These are phyloP conservation scores for Pelecanoides urinatrix DNA, from an alignment of 2,113 vertebrate genomes.

Conservation along the genomic window DNA sequence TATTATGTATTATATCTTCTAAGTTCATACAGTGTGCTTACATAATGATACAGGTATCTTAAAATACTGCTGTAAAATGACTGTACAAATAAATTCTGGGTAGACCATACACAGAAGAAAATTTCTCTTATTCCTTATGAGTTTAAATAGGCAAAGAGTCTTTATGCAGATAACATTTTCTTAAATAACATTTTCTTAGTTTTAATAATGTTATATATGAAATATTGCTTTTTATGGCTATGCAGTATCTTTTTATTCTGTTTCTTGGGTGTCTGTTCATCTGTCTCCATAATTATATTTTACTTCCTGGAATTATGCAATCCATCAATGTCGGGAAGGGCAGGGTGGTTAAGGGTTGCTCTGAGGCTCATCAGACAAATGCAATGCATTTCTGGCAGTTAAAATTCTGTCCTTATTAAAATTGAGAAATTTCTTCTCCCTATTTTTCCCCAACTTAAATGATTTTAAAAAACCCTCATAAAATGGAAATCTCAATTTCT, in stretches of 20 bases:
- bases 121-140: neutral
- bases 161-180: neutral
- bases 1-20: neutral
- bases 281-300: conserved; percentile 64
- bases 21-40: neutral
- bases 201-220: conserved; percentile 49
- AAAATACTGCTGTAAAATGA: neutral
- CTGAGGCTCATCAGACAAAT: conserved; percentile 44
- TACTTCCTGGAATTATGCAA: conserved; percentile 58
- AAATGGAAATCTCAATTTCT: neutral
- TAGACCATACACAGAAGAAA: neutral
- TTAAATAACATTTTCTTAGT: conserved; percentile 45
- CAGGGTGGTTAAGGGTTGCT: conserved; percentile 39
- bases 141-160: neutral
- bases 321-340: conserved; percentile 52
- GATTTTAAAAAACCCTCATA: neutral
- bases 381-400: conserved; percentile 11
- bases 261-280: conserved; percentile 58
- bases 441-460: neutral
- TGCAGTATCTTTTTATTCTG: conserved; percentile 20
- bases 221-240: conserved; percentile 48
- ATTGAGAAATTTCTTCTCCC: neutral
- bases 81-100: neutral
- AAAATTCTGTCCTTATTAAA: neutral
- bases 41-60: neutral